Evolutionary conservation across 2,888 invertebrate genomes (phyloP), one percentile per base, ranked within the genome.

Genomic region (Gymnosoma rotundatum): DNA sequence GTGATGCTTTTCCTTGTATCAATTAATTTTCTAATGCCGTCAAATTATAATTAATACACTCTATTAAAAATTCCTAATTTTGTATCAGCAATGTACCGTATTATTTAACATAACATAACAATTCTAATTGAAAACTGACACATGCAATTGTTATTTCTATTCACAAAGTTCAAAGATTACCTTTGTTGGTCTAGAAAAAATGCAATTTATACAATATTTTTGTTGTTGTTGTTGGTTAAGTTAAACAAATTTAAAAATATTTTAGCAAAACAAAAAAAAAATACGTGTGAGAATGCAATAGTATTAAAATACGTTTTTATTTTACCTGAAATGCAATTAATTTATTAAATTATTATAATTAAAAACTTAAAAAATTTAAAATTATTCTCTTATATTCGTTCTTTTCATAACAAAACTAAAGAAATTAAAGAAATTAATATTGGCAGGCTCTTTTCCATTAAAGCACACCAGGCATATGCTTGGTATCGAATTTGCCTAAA

Each of bases 191-290:
- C 18, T 8, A 42, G 1, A 52, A 38, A 56, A 69, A 70, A 58
- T 2, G 2, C 18, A 70, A 45, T 18, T 32, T 56, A 58, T 32
- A 32, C 32, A 32, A 32, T 32, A 32, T 32, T 32, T 7, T 32
- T 32, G 0, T 32, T 50, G n/a, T 56, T 4, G 4, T 25, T 25
- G n/a, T 45, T 69, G 8, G 12, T 12, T 45, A 45, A 58, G n/a
- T 32, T n/a, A 36, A 12, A 72, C 32, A 72, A 56, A 2, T 18
- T 45, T 25, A 42, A 38, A 70, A 25, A 32, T 12, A 12, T 48
- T 58, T 70, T 48, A 48, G 32, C 25, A 20, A 58, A 70, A 42
- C 25, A 69, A 56, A 20, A 58, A 70, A 42, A 18, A 69, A 56
- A 69, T 58, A 70, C 14, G 12, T 63, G 21, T 21, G 8, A 7